A percentile compares a stretch with the other conserved stretches of the same genome.
Conservation (phyloP, 2,888 invertebrate genomes). For the Drosophila birchii region DNA sequence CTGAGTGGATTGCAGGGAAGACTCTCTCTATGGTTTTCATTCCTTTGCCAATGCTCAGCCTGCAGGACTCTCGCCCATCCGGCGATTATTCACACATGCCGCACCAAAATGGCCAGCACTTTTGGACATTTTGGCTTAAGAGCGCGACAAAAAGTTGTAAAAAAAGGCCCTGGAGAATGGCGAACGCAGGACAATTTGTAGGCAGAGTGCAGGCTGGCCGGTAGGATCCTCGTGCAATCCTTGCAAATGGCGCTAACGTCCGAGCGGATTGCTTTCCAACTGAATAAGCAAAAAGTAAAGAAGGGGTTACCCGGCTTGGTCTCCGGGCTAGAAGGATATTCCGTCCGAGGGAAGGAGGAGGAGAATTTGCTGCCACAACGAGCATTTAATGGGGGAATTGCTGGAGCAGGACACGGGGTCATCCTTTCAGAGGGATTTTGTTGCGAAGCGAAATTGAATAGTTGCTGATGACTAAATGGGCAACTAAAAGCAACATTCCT, state of each 20-base stretch:
- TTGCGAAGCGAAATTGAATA: slow-evolving; percentile 61
- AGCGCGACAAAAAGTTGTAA: slow-evolving; percentile 38
- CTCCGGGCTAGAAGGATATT: slow-evolving; percentile 3
- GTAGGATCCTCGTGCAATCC: slow-evolving; percentile 17
- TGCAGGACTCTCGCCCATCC: slow-evolving; percentile 52
- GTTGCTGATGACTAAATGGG: slow-evolving; percentile 54
- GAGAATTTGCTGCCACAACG: slow-evolving; percentile 55
- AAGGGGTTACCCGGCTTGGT: slow-evolving; percentile 38
- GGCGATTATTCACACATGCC: slow-evolving; percentile 83
- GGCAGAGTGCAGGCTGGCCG: slow-evolving; percentile 37
- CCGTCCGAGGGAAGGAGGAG: background rate
- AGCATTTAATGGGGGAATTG: slow-evolving; percentile 75
- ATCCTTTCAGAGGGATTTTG: slow-evolving; percentile 34
- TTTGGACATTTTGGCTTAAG: slow-evolving; percentile 62
- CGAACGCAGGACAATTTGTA: slow-evolving; percentile 66
- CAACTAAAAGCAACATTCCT: slow-evolving; percentile 48
- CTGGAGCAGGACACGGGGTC: slow-evolving; percentile 17
- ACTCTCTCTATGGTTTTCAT: background rate
- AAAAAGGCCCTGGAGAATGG: slow-evolving; percentile 22
- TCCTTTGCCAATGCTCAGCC: slow-evolving; percentile 19
- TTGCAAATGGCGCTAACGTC: slow-evolving; percentile 56
- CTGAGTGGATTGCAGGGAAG: background rate
- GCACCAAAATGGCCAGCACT: slow-evolving; percentile 72
- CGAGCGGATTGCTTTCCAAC: slow-evolving; percentile 60
- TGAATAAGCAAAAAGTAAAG: slow-evolving; percentile 66